Evolutionary conservation across 2,113 vertebrate genomes (phyloP).

Genomic region (Gymnocephalus cernua): DNA sequence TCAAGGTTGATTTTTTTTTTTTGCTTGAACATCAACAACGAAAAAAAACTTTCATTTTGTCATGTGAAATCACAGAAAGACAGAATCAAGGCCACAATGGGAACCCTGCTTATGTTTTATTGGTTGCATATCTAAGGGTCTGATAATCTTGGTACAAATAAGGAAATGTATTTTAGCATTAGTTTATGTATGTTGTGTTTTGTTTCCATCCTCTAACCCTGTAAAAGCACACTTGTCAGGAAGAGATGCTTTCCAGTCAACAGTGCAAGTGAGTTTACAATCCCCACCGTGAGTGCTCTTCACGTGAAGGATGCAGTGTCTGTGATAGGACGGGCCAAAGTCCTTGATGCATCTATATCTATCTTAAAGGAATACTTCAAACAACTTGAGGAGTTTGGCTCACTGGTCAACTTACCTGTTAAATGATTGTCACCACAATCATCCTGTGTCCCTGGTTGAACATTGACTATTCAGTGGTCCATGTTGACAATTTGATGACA

Average conservation of each 20-base stretch:
- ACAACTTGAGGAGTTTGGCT: background rate
- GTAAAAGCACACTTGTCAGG: slow-evolving; percentile 73
- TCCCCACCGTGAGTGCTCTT: slow-evolving; percentile 38
- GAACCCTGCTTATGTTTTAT: background rate
- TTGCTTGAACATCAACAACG: background rate
- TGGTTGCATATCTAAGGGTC: background rate
- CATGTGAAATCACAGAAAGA: background rate
- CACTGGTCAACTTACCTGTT: slow-evolving; percentile 38
- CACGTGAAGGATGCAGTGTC: slow-evolving; percentile 54
- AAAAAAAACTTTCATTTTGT: background rate
- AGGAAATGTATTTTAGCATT: slow-evolving; percentile 37
- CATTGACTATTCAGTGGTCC: background rate
- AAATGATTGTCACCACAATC: background rate
- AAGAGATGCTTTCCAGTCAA: slow-evolving; percentile 61
- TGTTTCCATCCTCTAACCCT: slow-evolving; percentile 54
- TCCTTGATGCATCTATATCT: slow-evolving; percentile 50
- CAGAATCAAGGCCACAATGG: background rate
- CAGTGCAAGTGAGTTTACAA: slow-evolving; percentile 70
- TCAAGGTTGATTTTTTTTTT: no score
- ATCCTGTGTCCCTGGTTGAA: background rate
- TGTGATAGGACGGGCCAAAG: slow-evolving; percentile 24
- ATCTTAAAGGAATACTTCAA: slow-evolving; percentile 33
- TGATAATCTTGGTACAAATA: slow-evolving; percentile 13
- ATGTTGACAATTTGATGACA: background rate
- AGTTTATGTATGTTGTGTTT: slow-evolving; percentile 50